A percentile compares a stretch with the other conserved stretches of the same genome.
Conservation (phyloP, 2,888 invertebrate species). For the Chrysina gloriosa region DNA sequence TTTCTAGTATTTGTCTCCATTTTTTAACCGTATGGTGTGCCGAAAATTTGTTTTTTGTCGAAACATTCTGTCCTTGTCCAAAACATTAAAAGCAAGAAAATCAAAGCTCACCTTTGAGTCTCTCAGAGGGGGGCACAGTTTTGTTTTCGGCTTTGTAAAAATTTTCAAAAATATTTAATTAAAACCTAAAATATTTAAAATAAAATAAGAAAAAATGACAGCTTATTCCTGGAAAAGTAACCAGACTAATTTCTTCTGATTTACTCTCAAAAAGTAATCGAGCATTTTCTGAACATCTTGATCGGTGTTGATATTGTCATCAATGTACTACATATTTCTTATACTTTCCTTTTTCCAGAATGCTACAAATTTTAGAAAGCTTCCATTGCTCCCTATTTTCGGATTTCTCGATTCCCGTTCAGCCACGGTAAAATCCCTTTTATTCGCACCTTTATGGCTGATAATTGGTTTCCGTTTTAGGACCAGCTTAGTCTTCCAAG, state of each 20-base stretch:
- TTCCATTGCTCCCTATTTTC: conserved; percentile 61
- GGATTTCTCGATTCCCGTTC: conserved; percentile 59
- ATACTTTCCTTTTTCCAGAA: conserved; percentile 22
- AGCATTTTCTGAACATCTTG: neutral
- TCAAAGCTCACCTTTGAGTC: no score
- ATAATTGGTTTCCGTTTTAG: conserved; percentile 62
- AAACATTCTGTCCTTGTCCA: no score
- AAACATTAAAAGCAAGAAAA: no score
- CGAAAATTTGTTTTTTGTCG: neutral
- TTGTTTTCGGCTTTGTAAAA: no score
- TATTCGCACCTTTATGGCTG: conserved; percentile 27
- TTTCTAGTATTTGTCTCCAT: neutral
- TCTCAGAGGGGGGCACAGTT: no score
- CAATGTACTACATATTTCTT: neutral
- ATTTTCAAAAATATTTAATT: no score
- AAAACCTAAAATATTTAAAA: no score
- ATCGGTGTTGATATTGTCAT: neutral
- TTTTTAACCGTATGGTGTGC: neutral
- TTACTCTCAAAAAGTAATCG: neutral
- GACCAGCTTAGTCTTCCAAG: conserved; percentile 82
- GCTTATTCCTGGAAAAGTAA: no score
- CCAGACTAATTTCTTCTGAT: no score
- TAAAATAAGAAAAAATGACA: no score
- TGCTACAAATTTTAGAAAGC: conserved; percentile 38
- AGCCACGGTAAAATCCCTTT: conserved; percentile 34